Evolutionary conservation across 53 echinoderm and acorn worm genomes (phyloP), one percentile per base, ranked within the genome.

Genomic region (Glandiceps talaboti): DNA sequence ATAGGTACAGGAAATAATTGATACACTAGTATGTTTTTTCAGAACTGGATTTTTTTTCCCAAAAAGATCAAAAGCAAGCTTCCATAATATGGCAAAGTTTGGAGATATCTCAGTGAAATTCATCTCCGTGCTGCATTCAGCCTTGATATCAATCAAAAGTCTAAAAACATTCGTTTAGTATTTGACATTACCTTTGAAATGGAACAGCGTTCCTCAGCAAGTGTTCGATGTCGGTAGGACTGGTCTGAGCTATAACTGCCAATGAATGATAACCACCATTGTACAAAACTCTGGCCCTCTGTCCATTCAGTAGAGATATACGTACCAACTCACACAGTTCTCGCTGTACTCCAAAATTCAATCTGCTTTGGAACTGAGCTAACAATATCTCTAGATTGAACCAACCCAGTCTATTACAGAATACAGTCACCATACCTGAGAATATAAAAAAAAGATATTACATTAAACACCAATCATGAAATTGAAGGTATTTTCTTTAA

Each of bases 321-420:
- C 99, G 89, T 27, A 99, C 93, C 30, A 99, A 86, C 64, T 93
- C 99, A 74, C 91, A 91, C 76, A 99, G 86, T 75, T 99, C 99
- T 30, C 99, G 83, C 84, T 99, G 99, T 74, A 99, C 83, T 26
- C 99, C 99, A 91, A 99, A 99, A 89, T 91, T 93, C 76, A 99
- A 89, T 25, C 99, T 85, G 79, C 82, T 91, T 86, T 99, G 93
- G 80, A 88, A 99, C 80, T 99, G 99, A 31, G 91, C 85, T 29
- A 99, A 77, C 74, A 99, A 91, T 29, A 99, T 83, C 83, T 99
- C 99, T 79, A 99, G 79, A 86, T 99, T 99, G 86, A 83, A 86
- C 99, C 99, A 99, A 82, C 99, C 99, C 0, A 99, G 86, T 33
- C 90, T 87, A 80, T 81, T 91, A 78, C 93, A 99, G 86, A 99